phyloP scores from a whole-genome alignment of 2,888 invertebrate genomes.

The Smittia sp. region DNA sequence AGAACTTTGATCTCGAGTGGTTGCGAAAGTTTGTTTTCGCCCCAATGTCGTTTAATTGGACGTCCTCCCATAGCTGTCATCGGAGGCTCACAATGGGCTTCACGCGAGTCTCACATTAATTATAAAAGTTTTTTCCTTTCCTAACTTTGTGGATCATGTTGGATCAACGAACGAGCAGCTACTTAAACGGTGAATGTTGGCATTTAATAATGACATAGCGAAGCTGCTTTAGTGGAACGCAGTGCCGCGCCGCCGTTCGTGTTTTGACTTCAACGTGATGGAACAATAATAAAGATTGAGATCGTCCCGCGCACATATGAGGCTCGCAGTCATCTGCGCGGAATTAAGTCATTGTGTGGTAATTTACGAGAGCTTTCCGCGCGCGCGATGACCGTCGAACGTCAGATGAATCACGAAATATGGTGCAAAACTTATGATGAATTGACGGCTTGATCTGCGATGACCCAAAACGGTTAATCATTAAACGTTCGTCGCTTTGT shows the following conservation, averaged over 20 bases:
- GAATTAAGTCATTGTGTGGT: conserved; percentile 31
- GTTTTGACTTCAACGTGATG: neutral
- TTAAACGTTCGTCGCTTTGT: neutral
- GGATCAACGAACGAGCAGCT: neutral
- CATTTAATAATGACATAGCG: neutral
- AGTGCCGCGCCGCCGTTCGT: neutral
- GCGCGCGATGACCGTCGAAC: conserved; percentile 12
- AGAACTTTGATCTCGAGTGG: neutral
- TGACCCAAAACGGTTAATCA: neutral
- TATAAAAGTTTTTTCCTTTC: conserved; percentile 3
- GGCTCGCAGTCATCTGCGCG: neutral
- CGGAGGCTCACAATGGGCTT: neutral
- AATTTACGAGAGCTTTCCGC: neutral
- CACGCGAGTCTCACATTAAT: conserved; percentile 1
- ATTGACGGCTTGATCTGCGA: neutral
- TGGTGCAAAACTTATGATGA: neutral
- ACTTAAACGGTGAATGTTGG: neutral
- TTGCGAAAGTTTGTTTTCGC: neutral
- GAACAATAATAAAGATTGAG: conserved; percentile 1
- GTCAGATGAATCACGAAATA: neutral
- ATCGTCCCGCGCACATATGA: neutral
- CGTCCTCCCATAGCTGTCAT: conserved; percentile 5
- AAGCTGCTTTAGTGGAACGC: neutral
- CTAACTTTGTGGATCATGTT: neutral
- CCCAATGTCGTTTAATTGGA: neutral